Conservation (phyloP, 2,113 vertebrate genomes). For the Phocoena sinus region DNA sequence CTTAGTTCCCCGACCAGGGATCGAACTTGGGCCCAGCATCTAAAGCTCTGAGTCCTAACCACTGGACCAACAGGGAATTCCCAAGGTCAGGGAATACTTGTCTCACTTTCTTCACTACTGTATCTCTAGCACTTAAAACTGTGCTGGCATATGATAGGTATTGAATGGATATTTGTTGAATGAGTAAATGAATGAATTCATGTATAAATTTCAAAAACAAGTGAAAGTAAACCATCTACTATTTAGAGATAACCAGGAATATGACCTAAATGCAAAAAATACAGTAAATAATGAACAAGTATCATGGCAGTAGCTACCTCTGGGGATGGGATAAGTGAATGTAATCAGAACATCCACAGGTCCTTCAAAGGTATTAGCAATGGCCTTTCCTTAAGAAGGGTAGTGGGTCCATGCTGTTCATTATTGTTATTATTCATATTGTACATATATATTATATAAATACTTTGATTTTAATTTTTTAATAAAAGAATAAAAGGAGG, state of each 20-base stretch:
- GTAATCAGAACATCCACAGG: neutral
- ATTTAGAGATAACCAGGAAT: neutral
- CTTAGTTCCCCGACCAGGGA: neutral
- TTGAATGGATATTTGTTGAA: neutral
- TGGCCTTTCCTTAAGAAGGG: neutral
- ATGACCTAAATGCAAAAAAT: neutral
- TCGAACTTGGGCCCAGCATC: neutral
- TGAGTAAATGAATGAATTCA: neutral
- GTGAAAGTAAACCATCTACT: neutral
- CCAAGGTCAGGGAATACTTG: neutral
- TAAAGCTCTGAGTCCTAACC: neutral
- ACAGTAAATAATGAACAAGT: neutral
- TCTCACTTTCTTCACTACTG: neutral
- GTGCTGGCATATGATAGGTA: no score
- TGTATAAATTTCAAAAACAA: neutral
- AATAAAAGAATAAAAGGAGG: neutral
- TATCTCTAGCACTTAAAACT: neutral
- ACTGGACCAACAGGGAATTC: neutral
- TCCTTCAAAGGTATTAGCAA: neutral
- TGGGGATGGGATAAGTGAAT: neutral
- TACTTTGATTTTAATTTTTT: neutral
- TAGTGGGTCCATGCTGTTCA: neutral
- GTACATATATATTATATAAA: neutral
- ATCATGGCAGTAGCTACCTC: neutral
- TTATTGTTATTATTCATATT: neutral